Evolutionary conservation across 2,888 invertebrate genomes (phyloP).

Genomic region (Terebella lapidaria): DNA sequence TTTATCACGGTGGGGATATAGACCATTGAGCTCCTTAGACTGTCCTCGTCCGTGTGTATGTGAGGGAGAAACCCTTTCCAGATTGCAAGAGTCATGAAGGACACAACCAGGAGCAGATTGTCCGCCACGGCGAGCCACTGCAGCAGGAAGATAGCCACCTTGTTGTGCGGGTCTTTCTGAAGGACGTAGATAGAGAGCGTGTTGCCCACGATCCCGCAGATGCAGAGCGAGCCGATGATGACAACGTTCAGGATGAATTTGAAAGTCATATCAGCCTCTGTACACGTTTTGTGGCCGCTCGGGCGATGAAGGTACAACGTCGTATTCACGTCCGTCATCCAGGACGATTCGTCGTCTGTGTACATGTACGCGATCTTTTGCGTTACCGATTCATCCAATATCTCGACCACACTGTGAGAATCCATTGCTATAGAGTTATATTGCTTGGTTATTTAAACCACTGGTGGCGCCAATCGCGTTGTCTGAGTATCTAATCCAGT

Average conservation of each 20-base stretch:
- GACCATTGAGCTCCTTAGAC: conserved; percentile 1
- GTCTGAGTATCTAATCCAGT: no score
- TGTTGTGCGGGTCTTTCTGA: conserved; percentile 11
- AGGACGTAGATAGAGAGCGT: conserved; percentile 19
- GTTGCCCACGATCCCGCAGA: conserved; percentile 23
- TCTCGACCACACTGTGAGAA: no score
- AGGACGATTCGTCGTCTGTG: no score
- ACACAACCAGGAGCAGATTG: conserved; percentile 18
- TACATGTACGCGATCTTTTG: no score
- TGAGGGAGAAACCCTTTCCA: conserved; percentile 16
- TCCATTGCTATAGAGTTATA: no score
- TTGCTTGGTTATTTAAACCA: no score
- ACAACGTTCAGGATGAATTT: conserved; percentile 13
- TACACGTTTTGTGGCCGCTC: no score
- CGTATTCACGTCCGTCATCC: no score
- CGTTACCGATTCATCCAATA: no score
- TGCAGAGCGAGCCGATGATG: conserved; percentile 17
- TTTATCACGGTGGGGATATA: conserved; percentile 15
- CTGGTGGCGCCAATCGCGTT: no score
- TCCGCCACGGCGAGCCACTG: conserved; percentile 24
- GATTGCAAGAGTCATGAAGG: conserved; percentile 19
- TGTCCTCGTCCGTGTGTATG: neutral
- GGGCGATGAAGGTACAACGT: no score
- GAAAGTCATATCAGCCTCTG: conserved; percentile 3
- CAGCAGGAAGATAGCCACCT: conserved; percentile 22